These are phyloP conservation scores for Sebastes flavidus DNA, from an alignment of 2,797 vertebrate genomes.

Conservation along the genomic window DNA sequence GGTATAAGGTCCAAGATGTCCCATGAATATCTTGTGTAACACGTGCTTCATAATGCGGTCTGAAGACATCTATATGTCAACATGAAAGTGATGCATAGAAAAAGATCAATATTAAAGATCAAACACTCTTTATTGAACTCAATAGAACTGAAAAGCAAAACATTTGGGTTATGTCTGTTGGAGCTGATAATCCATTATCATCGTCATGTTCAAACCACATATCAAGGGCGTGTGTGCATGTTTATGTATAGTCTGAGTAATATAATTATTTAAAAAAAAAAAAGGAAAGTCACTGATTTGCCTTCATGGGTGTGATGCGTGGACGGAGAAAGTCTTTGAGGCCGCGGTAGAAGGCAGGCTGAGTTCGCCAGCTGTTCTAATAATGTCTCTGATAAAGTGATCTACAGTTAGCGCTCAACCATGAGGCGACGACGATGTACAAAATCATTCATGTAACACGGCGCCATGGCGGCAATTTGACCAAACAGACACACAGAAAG, in stretches of 20 bases:
- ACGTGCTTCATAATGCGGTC: not conserved
- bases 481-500: slow-evolving; percentile 25
- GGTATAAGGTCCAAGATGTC: not conserved
- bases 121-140: slow-evolving; percentile 81
- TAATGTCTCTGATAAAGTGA: slow-evolving; percentile 23
- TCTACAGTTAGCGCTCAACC: slow-evolving; percentile 19
- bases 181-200: slow-evolving; percentile 37
- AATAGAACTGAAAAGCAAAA: slow-evolving; percentile 69
- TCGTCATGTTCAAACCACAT: slow-evolving; percentile 35
- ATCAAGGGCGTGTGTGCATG: slow-evolving; percentile 21
- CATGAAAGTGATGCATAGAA: slow-evolving; percentile 16
- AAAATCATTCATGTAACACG: slow-evolving; percentile 20
- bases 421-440: slow-evolving; percentile 24
- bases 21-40: not conserved
- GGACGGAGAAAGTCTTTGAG: slow-evolving; percentile 53
- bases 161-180: slow-evolving; percentile 47
- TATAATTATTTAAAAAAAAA: slow-evolving; percentile 21
- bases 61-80: not conserved
- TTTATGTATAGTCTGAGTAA: slow-evolving; percentile 32
- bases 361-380: slow-evolving; percentile 44
- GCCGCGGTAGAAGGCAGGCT: slow-evolving; percentile 60
- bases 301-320: slow-evolving; percentile 14
- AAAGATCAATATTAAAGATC: slow-evolving; percentile 60
- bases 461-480: slow-evolving; percentile 12
- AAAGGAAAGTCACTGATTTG: slow-evolving; percentile 30